phyloP scores from a whole-genome alignment of 2,113 vertebrate genomes.

The Noctilio leporinus region DNA sequence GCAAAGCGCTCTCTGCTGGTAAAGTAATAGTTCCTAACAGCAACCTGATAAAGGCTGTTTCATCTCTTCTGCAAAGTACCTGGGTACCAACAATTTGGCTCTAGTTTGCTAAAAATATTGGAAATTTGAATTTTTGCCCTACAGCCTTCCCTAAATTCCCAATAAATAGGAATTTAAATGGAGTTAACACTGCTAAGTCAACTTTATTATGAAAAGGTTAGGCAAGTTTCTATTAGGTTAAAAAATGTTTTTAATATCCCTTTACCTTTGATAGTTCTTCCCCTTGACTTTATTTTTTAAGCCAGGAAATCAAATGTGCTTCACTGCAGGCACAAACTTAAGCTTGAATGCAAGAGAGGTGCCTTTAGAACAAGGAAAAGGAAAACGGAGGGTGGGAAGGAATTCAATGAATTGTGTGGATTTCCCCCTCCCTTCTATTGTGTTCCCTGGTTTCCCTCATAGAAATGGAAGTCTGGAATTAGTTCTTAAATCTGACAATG shows the following conservation, averaged over 20 bases:
- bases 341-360: not conserved
- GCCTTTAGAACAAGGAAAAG: not conserved
- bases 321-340: not conserved
- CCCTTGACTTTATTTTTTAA: not conserved
- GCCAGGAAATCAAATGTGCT: not conserved
- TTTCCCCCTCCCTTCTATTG: not conserved
- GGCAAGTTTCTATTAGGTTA: not conserved
- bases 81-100: not conserved
- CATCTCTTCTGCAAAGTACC: not conserved
- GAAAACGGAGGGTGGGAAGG: not conserved
- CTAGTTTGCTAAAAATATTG: not conserved
- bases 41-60: not conserved
- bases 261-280: not conserved
- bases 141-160: not conserved
- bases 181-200: not conserved
- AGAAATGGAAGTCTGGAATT: constrained; percentile 64
- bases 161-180: not conserved
- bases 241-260: not conserved
- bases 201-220: not conserved
- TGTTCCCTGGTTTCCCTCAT: not conserved
- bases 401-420: not conserved
- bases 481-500: constrained; percentile 66
- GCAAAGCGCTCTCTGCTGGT: constrained; percentile 24
- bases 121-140: constrained; percentile 12
- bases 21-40: not conserved